Evolutionary conservation across 1,140 invertebrate species (phyloP), one percentile per base, ranked within the genome.

Genomic region (Tribolium madens): DNA sequence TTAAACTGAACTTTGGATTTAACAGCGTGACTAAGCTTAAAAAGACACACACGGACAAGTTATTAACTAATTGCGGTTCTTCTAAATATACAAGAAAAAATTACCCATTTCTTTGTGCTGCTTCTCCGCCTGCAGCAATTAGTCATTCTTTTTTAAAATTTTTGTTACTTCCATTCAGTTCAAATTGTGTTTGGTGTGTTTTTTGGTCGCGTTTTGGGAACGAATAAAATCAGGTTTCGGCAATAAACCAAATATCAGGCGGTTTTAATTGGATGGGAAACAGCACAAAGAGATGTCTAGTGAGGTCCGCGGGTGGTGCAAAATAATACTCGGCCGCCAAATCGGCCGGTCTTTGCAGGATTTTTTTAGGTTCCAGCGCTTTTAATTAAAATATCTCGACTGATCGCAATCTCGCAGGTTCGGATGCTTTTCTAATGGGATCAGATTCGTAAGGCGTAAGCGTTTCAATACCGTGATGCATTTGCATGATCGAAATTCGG

Each of bases 211-310:
- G 9, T 52, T 15, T 15, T 60, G 53, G 68, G 76, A 70, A 72
- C 71, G 77, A 60, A 75, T 75, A 76, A 79, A 79, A 80, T 80
- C 79, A 80, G 79, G 79, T 80, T 80, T 79, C 77, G 77, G 76
- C 77, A 80, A 79, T 80, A 80, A 80, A 80, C 77, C 76, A 77
- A 80, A 80, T 78, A 78, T 80, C 79, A 79, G 77, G 47, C 76
- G 47, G 71, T 74, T 79, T 80, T 80, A 80, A 80, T 80, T 80
- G 79, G 79, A 78, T 80, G 79, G 75, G 79, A 80, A 80, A 76
- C 74, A 26, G 46, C 70, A 73, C 71, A 73, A 73, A 57, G 50
- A 57, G 47, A 68, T 52, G 76, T 79, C 46, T 48, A 18, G 48
- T 52, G 70, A 64, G 75, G 75, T 79, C 77, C 77, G 71, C 79